These are phyloP conservation scores for Strigamia transsilvanica DNA, from an alignment of 2,888 invertebrate genomes.

Conservation along the genomic window DNA sequence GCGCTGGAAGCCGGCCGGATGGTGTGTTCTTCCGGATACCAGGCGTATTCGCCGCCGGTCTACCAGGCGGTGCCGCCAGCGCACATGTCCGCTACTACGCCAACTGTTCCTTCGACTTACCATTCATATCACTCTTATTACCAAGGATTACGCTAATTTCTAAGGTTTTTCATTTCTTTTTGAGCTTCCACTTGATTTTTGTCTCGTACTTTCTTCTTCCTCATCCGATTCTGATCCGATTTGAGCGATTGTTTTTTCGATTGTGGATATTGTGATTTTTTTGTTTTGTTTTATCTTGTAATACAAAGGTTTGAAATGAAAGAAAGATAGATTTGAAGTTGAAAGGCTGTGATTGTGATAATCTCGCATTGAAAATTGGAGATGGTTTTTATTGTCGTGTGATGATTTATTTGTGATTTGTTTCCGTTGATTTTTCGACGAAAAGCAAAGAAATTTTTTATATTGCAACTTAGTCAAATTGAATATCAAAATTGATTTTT, in stretches of 20 bases:
- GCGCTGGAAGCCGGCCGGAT: slow-evolving; percentile 44
- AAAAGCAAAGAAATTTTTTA: too few species aligned
- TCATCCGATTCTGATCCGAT: slow-evolving; percentile 5
- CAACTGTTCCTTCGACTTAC: slow-evolving; percentile 55
- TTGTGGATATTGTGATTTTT: slow-evolving; percentile 37
- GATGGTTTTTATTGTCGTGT: neutral
- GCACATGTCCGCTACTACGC: slow-evolving; percentile 52
- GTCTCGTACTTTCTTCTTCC: neutral
- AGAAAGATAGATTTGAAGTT: neutral
- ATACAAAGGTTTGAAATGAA: neutral
- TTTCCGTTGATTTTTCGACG: neutral
- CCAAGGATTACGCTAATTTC: slow-evolving; percentile 27
- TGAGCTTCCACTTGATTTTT: slow-evolving; percentile 18
- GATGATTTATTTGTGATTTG: neutral
- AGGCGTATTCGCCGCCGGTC: slow-evolving; percentile 52
- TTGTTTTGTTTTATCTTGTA: neutral
- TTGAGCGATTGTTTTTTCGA: neutral
- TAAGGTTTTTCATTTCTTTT: neutral
- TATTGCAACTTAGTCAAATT: neutral
- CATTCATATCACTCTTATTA: slow-evolving; percentile 55
- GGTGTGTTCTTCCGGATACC: slow-evolving; percentile 46
- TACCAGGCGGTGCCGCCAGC: slow-evolving; percentile 52
- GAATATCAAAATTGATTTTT: neutral
- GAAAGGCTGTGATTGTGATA: slow-evolving; percentile 23
- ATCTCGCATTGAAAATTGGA: neutral